Evolutionary conservation across 2,888 invertebrate species (phyloP), one percentile per base, ranked within the genome.

Genomic region (Volucella zonaria): DNA sequence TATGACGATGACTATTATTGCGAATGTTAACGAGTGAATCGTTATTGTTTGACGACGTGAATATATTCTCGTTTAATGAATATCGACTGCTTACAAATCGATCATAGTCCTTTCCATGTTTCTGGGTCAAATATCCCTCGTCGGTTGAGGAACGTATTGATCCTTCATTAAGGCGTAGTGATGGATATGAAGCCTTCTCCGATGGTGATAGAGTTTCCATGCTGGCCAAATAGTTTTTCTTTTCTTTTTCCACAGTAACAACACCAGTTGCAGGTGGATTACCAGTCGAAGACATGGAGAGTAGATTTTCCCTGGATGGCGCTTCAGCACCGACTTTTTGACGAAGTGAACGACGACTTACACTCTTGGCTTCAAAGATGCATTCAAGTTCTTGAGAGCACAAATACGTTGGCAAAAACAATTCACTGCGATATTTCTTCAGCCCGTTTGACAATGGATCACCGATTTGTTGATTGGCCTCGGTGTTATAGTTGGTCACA

Each of bases 401-500:
- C 40, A 91, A 87, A 73, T 90, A 92, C 0, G 92, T 92, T 45
- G 92, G 92, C 62, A 92, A 75, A 54, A 92, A 90, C 8, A 92
- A 78, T 87, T 92, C 92, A 80, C 92, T 92, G 68, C 91, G 90
- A 87, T 91, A 91, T 56, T 89, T 90, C 79, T 92, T 92, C 2
- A 90, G 82, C 3, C 86, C 73, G 1, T 79, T 73, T n/a, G 89
- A 89, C 45, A 89, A 80, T 0, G 90, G 89, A 88, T 92, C 92
- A 11, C 89, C 89, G 31, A 92, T 92, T 82, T 91, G 91, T 74
- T 92, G 92, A 88, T 92, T 92, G 2, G 92, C 92, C 86, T 92
- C 92, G 0, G 92, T 92, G 76, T 92, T 92, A 76, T 90, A 91
- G 66, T 92, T 92, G 23, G 92, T 92, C 8, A 92, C 92, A 58